Evolutionary conservation across 2,797 vertebrate species (phyloP).

Genomic region (Pelochelys cantorii): DNA sequence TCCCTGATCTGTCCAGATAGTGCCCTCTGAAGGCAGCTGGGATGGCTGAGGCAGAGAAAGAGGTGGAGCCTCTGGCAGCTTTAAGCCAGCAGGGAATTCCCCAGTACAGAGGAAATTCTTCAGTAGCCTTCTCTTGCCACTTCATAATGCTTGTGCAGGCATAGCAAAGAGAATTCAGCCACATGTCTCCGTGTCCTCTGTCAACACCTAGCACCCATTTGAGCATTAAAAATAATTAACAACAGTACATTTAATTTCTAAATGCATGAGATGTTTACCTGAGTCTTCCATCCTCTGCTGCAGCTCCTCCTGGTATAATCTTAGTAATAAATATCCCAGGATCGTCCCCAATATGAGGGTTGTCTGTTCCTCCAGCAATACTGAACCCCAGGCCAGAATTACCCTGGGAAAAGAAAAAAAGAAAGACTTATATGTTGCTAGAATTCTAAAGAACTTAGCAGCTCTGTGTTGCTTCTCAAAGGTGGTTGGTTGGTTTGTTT

Average conservation of each 20-base stretch:
- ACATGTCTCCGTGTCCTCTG: background rate
- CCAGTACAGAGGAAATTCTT: background rate
- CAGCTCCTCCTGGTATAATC: slow-evolving; percentile 97
- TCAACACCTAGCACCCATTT: background rate
- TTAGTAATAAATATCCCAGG: slow-evolving; percentile 99
- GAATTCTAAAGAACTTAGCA: slow-evolving; percentile 38
- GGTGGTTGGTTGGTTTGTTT: background rate
- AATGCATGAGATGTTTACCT: slow-evolving; percentile 81
- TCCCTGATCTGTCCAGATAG: background rate
- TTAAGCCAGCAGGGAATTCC: background rate
- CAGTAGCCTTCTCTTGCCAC: background rate
- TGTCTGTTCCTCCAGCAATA: slow-evolving; percentile 97
- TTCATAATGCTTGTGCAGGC: background rate
- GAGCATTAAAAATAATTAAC: background rate
- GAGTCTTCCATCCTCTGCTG: slow-evolving; percentile 95
- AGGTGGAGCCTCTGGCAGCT: background rate
- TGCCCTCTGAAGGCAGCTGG: background rate
- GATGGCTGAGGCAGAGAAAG: background rate
- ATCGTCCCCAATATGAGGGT: slow-evolving; percentile 96
- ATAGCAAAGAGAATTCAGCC: background rate
- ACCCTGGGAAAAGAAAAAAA: slow-evolving; percentile 83
- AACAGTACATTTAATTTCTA: slow-evolving; percentile 38
- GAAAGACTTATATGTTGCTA: slow-evolving; percentile 36
- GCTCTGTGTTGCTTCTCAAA: slow-evolving; percentile 27
- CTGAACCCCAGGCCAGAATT: slow-evolving; percentile 98